Conservation (phyloP, 2,888 invertebrate species). For the Spodoptera picta region DNA sequence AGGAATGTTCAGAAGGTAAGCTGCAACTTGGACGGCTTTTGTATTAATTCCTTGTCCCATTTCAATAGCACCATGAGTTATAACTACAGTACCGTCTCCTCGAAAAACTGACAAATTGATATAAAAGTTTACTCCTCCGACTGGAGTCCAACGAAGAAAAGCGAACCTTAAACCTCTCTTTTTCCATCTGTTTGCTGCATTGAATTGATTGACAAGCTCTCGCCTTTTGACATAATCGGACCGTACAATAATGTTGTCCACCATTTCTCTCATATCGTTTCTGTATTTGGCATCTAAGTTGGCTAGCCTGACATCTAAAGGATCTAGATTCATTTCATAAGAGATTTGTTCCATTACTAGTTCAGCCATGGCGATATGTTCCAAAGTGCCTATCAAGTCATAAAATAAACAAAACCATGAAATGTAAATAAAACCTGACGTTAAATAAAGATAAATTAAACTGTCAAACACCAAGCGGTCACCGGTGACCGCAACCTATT, state of each 20-base stretch:
- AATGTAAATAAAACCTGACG: no score
- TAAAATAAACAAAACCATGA: background rate
- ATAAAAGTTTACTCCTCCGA: constrained; percentile 82
- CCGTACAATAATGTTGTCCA: constrained; percentile 13
- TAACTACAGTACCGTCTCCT: constrained; percentile 90
- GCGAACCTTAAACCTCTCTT: constrained; percentile 85
- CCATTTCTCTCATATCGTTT: constrained; percentile 45
- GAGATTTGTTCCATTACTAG: constrained; percentile 90
- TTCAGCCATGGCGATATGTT: constrained; percentile 71
- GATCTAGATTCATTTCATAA: constrained; percentile 81
- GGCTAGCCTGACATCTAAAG: constrained; percentile 78
- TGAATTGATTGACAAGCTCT: constrained; percentile 80
- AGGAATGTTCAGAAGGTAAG: constrained; percentile 28
- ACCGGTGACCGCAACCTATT: no score
- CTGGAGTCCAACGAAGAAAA: constrained; percentile 87
- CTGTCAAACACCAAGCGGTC: no score
- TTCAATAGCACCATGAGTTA: constrained; percentile 91
- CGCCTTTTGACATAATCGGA: constrained; percentile 78
- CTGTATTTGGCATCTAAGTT: constrained; percentile 72
- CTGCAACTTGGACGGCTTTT: constrained; percentile 90
- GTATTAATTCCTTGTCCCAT: constrained; percentile 94
- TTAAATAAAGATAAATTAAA: no score
- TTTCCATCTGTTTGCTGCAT: constrained; percentile 91
- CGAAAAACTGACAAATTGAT: constrained; percentile 89
- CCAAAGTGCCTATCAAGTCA: constrained; percentile 27